These are phyloP conservation scores for Amniataba percoides DNA, from an alignment of 2,797 vertebrate genomes.

Conservation along the genomic window DNA sequence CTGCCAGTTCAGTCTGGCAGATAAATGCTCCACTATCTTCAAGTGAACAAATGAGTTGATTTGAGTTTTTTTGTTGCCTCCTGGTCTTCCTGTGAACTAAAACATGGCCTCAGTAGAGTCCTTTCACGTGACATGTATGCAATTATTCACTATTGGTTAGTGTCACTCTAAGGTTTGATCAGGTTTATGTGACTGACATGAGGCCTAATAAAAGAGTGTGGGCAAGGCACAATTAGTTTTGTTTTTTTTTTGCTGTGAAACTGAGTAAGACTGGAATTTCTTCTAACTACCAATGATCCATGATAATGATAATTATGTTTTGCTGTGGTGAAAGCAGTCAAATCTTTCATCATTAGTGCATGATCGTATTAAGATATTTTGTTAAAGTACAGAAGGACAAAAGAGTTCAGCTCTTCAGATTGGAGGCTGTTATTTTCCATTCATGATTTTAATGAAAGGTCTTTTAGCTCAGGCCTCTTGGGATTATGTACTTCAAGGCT, in stretches of 20 bases:
- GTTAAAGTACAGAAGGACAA: background rate
- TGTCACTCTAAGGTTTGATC: background rate
- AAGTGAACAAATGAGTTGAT: background rate
- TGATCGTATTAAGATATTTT: no score
- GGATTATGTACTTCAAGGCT: conserved; percentile 4
- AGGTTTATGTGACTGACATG: background rate
- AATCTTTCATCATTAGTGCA: background rate
- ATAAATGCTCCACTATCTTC: background rate
- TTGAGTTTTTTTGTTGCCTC: background rate
- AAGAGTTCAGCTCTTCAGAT: background rate
- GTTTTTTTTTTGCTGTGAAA: conserved; percentile 10
- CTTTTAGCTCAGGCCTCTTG: background rate
- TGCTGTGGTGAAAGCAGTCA: background rate
- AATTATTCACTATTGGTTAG: no score
- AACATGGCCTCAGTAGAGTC: no score
- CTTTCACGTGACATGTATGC: no score
- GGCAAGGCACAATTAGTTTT: no score
- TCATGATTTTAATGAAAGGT: background rate
- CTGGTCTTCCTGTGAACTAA: background rate
- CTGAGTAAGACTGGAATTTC: background rate
- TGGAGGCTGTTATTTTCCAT: background rate
- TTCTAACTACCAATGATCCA: background rate
- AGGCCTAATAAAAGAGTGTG: background rate
- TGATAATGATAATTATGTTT: background rate
- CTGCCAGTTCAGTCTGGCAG: no score